phyloP scores from a whole-genome alignment of 2,113 vertebrate genomes.

The Paracanthobrama guichenoti region DNA sequence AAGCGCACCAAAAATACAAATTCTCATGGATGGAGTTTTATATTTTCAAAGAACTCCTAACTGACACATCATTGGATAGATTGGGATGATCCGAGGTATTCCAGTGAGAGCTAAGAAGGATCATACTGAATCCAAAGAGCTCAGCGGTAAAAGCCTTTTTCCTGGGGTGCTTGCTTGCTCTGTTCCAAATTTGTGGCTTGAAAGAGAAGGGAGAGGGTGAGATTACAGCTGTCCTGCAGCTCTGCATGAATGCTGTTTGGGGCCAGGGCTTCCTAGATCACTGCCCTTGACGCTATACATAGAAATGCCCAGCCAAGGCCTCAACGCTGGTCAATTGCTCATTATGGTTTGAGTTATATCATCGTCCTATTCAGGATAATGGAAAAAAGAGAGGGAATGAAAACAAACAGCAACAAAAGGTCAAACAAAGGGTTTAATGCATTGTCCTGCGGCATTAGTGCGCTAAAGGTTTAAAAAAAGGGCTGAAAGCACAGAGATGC shows the following conservation, averaged over 20 bases:
- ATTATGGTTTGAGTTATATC: slow-evolving; percentile 52
- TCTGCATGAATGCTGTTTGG: background rate
- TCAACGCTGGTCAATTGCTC: slow-evolving; percentile 15
- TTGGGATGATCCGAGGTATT: slow-evolving; percentile 42
- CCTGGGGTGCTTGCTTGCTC: slow-evolving; percentile 23
- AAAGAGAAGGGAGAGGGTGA: slow-evolving; percentile 18
- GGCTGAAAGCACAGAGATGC: slow-evolving; percentile 58
- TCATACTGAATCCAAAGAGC: slow-evolving; percentile 44
- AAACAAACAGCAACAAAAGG: slow-evolving; percentile 50
- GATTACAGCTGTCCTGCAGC: slow-evolving; percentile 32
- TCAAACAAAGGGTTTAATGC: slow-evolving; percentile 57
- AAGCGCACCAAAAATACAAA: slow-evolving; percentile 21
- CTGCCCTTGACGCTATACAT: slow-evolving; percentile 1
- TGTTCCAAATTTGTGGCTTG: slow-evolving; percentile 27
- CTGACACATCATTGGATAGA: slow-evolving; percentile 47
- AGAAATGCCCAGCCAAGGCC: background rate
- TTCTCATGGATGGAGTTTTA: slow-evolving; percentile 15
- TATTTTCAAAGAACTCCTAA: slow-evolving; percentile 41
- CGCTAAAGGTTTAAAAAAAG: slow-evolving; percentile 51
- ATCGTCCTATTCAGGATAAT: slow-evolving; percentile 38
- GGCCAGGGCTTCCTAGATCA: slow-evolving; percentile 14
- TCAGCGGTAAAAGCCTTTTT: slow-evolving; percentile 41
- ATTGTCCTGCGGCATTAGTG: slow-evolving; percentile 58
- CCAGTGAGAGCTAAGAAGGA: slow-evolving; percentile 41
- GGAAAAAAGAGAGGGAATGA: slow-evolving; percentile 11